Base-by-base conservation (phyloP, 1,140 invertebrate species). In the Drosophila pandora region DNA sequence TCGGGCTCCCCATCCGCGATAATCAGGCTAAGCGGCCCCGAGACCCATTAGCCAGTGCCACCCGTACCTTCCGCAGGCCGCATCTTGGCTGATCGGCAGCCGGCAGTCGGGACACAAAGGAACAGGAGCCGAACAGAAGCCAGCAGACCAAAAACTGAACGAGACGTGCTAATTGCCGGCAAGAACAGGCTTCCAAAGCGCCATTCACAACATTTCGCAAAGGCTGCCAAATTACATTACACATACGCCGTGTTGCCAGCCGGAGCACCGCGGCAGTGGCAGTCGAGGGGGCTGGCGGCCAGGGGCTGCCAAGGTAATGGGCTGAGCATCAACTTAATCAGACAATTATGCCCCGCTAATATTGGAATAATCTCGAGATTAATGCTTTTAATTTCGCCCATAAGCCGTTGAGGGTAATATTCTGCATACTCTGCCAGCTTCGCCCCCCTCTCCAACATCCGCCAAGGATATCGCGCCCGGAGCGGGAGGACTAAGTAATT, bases 291-390 rank as follows among this genome's bases (percentile, higher is more conserved):
- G 30, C 3, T 23, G 28, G 7, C 12, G 13, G 39, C 17, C 25
- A 25, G n/a, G 12, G 23, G 55, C 13, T 6, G n/a, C 13, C 17
- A 28, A 64, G 30, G 50, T 37, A 68, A 25, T 28, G 47, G 41
- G 58, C 58, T 22, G 30, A 49, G 59, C 56, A 73, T 76, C 62
- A 45, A 71, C 82, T 85, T 85, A 85, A 85, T 85, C 82, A 81
- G 82, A 75, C 82, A 85, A 81, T 87, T 82, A 87, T 85, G 82
- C 67, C 47, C 32, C 59, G 74, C 77, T 78, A 82, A 85, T 85
- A 82, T 82, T 65, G 61, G 65, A 82, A 78, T 85, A 87, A 87
- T 81, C 82, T 82, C 12, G 39, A 71, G 74, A 69, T 64, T 81
- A 81, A 85, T 82, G 82, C 74, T 76, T 85, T 85, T 78, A 71